Conservation (phyloP, 2,113 vertebrate species). For the Amphiprion percula region DNA sequence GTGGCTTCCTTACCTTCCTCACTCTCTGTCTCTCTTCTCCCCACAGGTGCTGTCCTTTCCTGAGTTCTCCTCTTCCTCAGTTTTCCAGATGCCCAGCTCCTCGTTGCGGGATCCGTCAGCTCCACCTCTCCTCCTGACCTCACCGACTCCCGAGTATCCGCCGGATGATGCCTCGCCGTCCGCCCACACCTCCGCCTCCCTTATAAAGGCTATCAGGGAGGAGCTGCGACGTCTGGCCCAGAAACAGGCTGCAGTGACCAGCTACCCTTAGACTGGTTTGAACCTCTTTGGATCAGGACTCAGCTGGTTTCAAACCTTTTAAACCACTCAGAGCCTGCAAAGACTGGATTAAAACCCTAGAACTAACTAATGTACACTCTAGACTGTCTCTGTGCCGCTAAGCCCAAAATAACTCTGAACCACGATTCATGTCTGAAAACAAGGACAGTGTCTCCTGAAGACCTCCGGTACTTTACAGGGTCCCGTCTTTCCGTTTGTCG, state of each 20-base stretch:
- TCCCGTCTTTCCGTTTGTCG: constrained; percentile 37
- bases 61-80: constrained; percentile 92
- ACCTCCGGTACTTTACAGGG: constrained; percentile 72
- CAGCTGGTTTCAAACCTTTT: constrained; percentile 26
- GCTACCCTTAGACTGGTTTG: constrained; percentile 88
- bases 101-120: constrained; percentile 89
- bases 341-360: neutral
- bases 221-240: constrained; percentile 97
- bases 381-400: constrained; percentile 25
- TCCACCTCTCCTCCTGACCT: constrained; percentile 89
- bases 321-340: constrained; percentile 76
- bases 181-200: constrained; percentile 93
- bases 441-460: constrained; percentile 39
- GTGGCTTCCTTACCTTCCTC: neutral
- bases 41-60: constrained; percentile 89
- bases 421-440: constrained; percentile 32
- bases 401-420: constrained; percentile 40
- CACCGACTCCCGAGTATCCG: constrained; percentile 89
- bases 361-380: constrained; percentile 25
- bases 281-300: constrained; percentile 44
- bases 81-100: constrained; percentile 95
- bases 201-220: constrained; percentile 98
- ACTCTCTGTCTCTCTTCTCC: constrained; percentile 73
- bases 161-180: constrained; percentile 92
- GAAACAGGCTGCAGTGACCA: constrained; percentile 91